Percentiles rank a stretch among this genome's conserved stretches.
These are phyloP conservation scores for Falco biarmicus DNA, from an alignment of 2,797 vertebrate genomes.

Conservation along the genomic window DNA sequence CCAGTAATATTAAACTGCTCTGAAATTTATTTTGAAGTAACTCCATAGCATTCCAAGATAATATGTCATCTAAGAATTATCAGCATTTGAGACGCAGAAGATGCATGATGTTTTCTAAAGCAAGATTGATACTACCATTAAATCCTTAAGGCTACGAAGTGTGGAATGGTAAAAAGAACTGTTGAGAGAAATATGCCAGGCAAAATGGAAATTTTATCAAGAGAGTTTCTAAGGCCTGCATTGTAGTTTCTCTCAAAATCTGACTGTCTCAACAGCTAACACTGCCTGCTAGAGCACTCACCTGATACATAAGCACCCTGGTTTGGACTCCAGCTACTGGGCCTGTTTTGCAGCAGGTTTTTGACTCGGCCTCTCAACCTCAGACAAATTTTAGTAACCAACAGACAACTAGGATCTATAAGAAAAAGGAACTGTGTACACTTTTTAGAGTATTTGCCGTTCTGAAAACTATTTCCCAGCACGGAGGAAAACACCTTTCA, in stretches of 20 bases:
- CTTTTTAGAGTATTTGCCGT: neutral
- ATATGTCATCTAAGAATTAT: neutral
- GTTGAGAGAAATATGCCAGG: neutral
- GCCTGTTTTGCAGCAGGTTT: neutral
- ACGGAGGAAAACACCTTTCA: neutral
- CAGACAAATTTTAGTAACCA: neutral
- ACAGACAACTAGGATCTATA: neutral
- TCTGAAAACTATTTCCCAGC: neutral
- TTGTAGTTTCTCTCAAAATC: neutral
- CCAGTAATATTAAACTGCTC: neutral
- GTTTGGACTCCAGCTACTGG: neutral
- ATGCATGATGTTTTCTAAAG: neutral
- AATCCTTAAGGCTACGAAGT: neutral
- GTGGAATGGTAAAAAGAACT: neutral
- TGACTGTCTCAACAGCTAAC: neutral
- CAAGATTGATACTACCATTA: conserved; percentile 6
- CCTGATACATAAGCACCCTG: neutral
- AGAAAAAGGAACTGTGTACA: neutral
- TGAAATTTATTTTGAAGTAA: neutral
- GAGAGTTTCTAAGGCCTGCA: neutral
- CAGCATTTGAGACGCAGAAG: neutral
- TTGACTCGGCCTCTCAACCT: neutral
- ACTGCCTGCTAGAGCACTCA: neutral
- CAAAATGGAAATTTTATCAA: neutral
- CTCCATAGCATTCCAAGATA: neutral